A percentile compares a stretch with the other conserved stretches of the same genome.
Conservation (phyloP, 2,797 vertebrate species). For the Potorous gilbertii region DNA sequence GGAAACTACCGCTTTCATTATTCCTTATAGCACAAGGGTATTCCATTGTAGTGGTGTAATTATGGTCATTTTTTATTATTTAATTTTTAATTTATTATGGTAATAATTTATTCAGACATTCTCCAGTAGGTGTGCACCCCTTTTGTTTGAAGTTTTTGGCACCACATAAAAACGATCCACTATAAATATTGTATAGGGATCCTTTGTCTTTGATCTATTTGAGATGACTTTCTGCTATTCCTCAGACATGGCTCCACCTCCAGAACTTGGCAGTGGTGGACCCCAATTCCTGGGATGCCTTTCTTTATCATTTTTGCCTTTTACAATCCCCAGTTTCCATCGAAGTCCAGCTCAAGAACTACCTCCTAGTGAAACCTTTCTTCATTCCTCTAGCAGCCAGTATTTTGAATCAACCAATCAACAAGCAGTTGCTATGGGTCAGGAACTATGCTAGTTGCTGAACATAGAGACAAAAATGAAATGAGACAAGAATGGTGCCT, state of each 20-base stretch:
- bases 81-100: no score
- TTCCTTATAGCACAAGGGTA: neutral
- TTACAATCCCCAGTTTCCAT: no score
- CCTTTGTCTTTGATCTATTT: neutral
- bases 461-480: neutral
- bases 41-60: neutral
- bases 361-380: no score
- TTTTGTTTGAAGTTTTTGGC: neutral
- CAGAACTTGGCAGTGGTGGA: no score
- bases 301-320: no score
- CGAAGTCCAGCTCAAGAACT: no score
- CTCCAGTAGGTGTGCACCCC: neutral
- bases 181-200: neutral
- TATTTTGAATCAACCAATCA: no score
- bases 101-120: neutral
- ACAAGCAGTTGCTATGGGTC: accelerated
- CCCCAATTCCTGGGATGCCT: no score
- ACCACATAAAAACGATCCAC: neutral
- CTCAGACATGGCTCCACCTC: no score
- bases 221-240: no score
- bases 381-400: no score
- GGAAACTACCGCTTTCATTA: neutral
- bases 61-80: no score
- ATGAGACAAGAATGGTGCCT: neutral
- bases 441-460: accelerated